phyloP scores from a whole-genome alignment of 2,888 invertebrate species.

The Hipparchia semele region DNA sequence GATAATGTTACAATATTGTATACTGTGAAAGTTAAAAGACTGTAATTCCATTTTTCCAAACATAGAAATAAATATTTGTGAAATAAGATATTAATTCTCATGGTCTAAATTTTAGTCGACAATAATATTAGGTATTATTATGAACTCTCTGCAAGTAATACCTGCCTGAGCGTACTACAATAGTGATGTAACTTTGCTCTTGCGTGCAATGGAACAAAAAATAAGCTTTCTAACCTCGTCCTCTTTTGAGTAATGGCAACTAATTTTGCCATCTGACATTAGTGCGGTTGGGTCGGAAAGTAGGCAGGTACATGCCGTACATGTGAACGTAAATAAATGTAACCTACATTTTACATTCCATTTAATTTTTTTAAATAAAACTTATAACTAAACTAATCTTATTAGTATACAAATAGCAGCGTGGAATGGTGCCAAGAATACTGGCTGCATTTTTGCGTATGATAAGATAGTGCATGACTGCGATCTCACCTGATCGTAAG shows the following conservation, averaged over 20 bases:
- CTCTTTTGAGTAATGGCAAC: constrained; percentile 56
- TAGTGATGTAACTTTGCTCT: constrained; percentile 58
- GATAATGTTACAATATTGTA: no score
- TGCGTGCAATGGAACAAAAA: constrained; percentile 61
- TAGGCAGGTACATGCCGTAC: not conserved
- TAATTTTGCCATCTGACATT: constrained; percentile 34
- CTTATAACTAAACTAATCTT: no score
- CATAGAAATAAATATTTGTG: not conserved
- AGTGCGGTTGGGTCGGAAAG: not conserved
- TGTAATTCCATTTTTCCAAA: not conserved
- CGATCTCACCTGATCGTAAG: no score
- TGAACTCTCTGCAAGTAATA: constrained; percentile 49
- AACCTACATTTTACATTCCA: no score
- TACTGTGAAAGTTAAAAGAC: no score
- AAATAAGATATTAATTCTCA: not conserved
- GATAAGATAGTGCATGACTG: no score
- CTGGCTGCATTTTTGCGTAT: no score
- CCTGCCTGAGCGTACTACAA: constrained; percentile 54
- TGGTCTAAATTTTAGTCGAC: no score
- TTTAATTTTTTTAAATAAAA: no score
- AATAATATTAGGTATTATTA: constrained; percentile 28
- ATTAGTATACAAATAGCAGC: no score
- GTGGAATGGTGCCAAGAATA: no score
- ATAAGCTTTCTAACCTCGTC: constrained; percentile 70
- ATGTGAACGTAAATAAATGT: no score